Evolutionary conservation across 2,113 vertebrate species (phyloP), one percentile per base, ranked within the genome.

Genomic region (Lepus europaeus): DNA sequence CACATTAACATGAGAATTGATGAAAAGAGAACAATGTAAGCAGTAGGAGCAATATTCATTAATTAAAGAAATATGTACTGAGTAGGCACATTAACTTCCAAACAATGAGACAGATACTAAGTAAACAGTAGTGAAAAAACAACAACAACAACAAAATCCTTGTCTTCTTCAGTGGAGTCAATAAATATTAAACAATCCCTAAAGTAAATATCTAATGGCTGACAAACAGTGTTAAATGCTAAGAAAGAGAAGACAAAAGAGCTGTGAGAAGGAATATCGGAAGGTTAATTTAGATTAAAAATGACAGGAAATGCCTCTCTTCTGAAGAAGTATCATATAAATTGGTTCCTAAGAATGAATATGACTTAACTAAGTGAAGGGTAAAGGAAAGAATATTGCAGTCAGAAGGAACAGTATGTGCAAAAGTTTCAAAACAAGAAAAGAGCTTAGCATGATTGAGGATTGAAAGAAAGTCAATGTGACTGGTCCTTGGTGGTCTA

Each of bases 131-230:
- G 19, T 80, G 2, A 80, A 59, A 22, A 74, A 74, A 90, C 4
- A 39, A 39, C 39, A 39, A 39, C 39, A 39, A 7, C 59, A 69
- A 56, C 9, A 33, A 31, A 45, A 4, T 16, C 64, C 16, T 45
- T 79, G 10, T 12, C 12, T 45, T 29, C 31, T 68, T 74, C 11
- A n/a, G 27, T 87, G 6, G 5, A 19, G 61, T 29, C 2, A 56
- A 49, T 83, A 70, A 39, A 90, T 70, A 8, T 80, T 81, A 79
- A 90, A n/a, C n/a, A 90, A 90, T 72, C 72, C 69, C 56, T 31
- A 68, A 36, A 9, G 10, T 69, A 82, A 61, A 33, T 82, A 73
- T 23, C 14, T 59, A 59, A 59, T 59, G 56, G 19, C 25, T 72
- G 45, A 25, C 53, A 81, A 22, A 11, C 25, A 39, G 39, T 6